These are phyloP conservation scores for Apotomis capreana DNA, from an alignment of 2,888 invertebrate species.

Conservation along the genomic window DNA sequence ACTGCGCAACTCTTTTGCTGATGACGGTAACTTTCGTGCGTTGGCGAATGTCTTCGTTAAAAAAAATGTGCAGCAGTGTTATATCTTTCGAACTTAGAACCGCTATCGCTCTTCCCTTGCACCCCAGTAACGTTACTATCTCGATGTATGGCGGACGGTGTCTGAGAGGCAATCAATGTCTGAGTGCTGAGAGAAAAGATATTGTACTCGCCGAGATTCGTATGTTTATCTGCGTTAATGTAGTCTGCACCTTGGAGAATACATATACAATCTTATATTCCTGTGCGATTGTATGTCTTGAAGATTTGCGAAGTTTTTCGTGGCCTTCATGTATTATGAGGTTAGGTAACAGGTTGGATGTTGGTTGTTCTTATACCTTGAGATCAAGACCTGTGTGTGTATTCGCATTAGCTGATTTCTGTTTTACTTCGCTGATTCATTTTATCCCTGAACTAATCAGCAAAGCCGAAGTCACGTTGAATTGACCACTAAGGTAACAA, in stretches of 20 bases:
- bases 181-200: conserved; percentile 40
- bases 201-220: conserved; percentile 23
- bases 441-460: too few relatives aligned
- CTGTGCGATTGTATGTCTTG: neutral
- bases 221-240: conserved; percentile 30
- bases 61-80: too few relatives aligned
- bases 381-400: neutral
- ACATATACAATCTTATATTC: neutral
- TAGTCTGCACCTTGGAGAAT: conserved; percentile 29
- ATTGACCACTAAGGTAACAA: too few relatives aligned
- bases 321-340: neutral
- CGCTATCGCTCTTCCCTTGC: conserved; percentile 3
- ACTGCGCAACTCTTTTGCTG: too few relatives aligned
- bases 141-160: conserved; percentile 40
- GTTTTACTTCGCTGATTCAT: too few relatives aligned
- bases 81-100: neutral
- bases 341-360: neutral
- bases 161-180: conserved; percentile 43
- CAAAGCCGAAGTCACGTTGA: too few relatives aligned
- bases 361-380: neutral
- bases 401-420: too few relatives aligned
- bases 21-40: too few relatives aligned
- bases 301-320: neutral
- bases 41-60: too few relatives aligned
- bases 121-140: conserved; percentile 23